Evolutionary conservation across 37 sponge, comb jelly and placozoan genomes (phyloP), one percentile per base, ranked within the genome.

Genomic region (Ianthella basta): DNA sequence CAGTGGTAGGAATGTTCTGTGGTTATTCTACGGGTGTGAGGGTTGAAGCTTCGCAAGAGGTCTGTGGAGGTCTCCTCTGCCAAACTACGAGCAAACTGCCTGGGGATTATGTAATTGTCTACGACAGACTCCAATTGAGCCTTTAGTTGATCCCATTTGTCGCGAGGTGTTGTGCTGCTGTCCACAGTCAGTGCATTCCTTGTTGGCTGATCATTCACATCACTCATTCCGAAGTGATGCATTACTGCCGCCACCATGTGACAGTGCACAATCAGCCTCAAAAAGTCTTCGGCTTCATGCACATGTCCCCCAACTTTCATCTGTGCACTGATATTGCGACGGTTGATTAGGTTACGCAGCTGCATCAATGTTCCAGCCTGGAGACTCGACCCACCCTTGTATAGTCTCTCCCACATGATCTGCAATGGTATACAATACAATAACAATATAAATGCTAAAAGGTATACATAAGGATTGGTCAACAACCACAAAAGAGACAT

Each of bases 331-430:
- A 84, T 53, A 34, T 69, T 84, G 15, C 74, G 38, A 32, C 84
- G 72, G 0, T 29, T 29, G 18, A 54, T 72, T 21, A 84, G 59
- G 44, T 84, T 81, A 59, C 82, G 33, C 39, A 81, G 39, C 57
- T 81, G 82, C 61, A 39, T 36, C 39, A 81, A 60, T 33, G 82
- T 81, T 21, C 64, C 82, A 60, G 44, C 33, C 25, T 81, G 44
- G n/a, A 56, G 29, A 60, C 82, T 81, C 2, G 82, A 81, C 37
- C 64, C 82, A 39, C 39, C 65, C 35, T 81, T 81, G 61, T 60
- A 81, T 21, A 81, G 39, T 27, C 82, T 25, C 40, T 59, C 15
- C 82, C 82, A 81, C 39, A 81, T 81, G 25, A 81, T 81, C 82
- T 81, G 60, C 23, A 79, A 10, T 27, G 63, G 10, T 10, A 25